Percentiles rank a stretch among this genome's conserved stretches.
Conservation (phyloP, 53 echinoderm and acorn worm species). For the Apostichopus leukothele region DNA sequence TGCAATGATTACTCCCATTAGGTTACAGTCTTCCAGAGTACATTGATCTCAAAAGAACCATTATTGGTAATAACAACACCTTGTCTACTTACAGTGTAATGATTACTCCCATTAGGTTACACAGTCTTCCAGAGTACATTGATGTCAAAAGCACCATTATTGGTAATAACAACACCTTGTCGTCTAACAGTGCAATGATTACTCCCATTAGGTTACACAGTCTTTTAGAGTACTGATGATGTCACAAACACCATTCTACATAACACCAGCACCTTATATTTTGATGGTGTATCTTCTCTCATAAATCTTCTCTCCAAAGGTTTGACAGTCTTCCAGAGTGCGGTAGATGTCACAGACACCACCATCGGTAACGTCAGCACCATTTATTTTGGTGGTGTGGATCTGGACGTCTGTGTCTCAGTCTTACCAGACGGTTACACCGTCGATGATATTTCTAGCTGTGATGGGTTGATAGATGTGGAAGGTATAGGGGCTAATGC, state of each 20-base stretch:
- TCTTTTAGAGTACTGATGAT: background rate
- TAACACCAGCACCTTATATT: constrained; percentile 1
- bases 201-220: constrained; percentile 26
- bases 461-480: constrained; percentile 11
- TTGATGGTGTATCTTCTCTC: background rate
- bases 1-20: too few species aligned
- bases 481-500: background rate
- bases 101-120: background rate
- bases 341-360: background rate
- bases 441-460: constrained; percentile 5
- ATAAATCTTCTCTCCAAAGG: background rate
- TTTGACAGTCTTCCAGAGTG: constrained; percentile 34
- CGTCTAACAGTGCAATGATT: background rate
- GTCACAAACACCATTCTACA: background rate
- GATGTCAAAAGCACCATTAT: background rate
- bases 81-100: too few species aligned
- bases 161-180: background rate
- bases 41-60: too few species aligned
- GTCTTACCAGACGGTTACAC: background rate
- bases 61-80: too few species aligned
- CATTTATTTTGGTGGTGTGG: constrained; percentile 1
- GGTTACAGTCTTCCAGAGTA: too few species aligned
- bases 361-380: constrained; percentile 16
- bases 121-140: too few species aligned
- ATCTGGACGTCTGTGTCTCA: background rate